Percentiles rank a stretch among this genome's conserved stretches.
phyloP scores from a whole-genome alignment of 2,888 invertebrate genomes.

The Escarpia spicata region DNA sequence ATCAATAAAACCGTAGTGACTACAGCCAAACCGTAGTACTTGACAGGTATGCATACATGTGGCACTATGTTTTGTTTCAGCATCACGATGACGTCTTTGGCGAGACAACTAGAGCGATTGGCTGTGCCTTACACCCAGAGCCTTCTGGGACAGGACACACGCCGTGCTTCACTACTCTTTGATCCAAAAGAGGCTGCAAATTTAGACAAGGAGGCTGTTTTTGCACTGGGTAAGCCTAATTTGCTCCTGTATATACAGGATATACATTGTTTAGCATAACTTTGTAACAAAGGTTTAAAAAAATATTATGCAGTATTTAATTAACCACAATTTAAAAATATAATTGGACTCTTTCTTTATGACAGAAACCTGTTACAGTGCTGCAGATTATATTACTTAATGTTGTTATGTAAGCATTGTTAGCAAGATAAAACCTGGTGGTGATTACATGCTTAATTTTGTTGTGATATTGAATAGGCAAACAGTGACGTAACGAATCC shows the following conservation, averaged over 20 bases:
- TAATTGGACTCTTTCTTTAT: constrained; percentile 14
- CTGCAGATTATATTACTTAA: background rate
- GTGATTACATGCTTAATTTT: too few species aligned
- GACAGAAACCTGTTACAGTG: background rate
- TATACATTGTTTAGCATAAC: background rate
- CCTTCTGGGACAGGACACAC: constrained; percentile 52
- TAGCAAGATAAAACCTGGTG: too few species aligned
- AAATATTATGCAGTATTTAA: background rate
- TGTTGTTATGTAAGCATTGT: background rate
- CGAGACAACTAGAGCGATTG: constrained; percentile 64
- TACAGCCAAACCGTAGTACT: too few species aligned
- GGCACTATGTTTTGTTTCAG: background rate
- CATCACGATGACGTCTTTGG: constrained; percentile 62
- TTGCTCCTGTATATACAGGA: constrained; percentile 17
- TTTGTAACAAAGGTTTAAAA: background rate
- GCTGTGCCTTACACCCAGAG: constrained; percentile 62
- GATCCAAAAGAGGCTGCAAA: constrained; percentile 88
- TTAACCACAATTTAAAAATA: too few species aligned
- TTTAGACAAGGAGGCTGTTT: constrained; percentile 84
- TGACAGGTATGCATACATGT: too few species aligned
- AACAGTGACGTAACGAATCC: too few species aligned
- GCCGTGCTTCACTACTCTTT: constrained; percentile 83
- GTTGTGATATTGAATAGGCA: too few species aligned
- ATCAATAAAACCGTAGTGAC: too few species aligned
- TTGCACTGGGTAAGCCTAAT: constrained; percentile 77